These are phyloP conservation scores for Phaedon cochleariae DNA, from an alignment of 2,888 invertebrate species.

Conservation along the genomic window DNA sequence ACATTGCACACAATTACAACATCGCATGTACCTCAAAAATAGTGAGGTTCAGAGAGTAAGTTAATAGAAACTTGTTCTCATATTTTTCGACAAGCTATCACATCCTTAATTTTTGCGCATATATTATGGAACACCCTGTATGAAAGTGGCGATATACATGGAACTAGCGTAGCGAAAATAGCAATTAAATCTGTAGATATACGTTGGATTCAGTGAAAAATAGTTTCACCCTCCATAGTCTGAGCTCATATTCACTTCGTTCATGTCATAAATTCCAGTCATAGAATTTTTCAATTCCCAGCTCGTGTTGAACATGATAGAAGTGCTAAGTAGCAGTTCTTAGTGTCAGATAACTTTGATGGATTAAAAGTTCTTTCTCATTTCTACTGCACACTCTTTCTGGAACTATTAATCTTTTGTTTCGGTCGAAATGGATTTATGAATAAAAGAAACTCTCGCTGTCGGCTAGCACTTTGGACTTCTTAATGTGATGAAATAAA, in stretches of 20 bases:
- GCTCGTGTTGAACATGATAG: slow-evolving; percentile 28
- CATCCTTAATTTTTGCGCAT: no score
- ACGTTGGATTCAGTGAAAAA: no score
- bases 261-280: slow-evolving; percentile 25
- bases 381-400: slow-evolving; percentile 14
- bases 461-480: slow-evolving; percentile 17
- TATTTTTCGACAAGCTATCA: no score
- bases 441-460: slow-evolving; percentile 26
- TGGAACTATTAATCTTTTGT: slow-evolving; percentile 29
- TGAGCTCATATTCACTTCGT: background rate
- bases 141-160: no score
- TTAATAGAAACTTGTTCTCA: no score
- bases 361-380: slow-evolving; percentile 31
- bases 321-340: slow-evolving; percentile 33
- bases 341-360: slow-evolving; percentile 32
- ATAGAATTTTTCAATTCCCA: slow-evolving; percentile 27
- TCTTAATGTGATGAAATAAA: slow-evolving; percentile 25
- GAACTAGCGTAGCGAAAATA: no score
- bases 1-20: no score
- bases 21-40: no score
- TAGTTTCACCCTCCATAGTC: background rate
- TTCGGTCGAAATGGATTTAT: slow-evolving; percentile 23
- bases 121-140: no score
- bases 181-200: no score
- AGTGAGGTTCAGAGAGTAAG: no score